Conservation (phyloP, 2,797 vertebrate species). For the Phrynocephalus vlangalii region DNA sequence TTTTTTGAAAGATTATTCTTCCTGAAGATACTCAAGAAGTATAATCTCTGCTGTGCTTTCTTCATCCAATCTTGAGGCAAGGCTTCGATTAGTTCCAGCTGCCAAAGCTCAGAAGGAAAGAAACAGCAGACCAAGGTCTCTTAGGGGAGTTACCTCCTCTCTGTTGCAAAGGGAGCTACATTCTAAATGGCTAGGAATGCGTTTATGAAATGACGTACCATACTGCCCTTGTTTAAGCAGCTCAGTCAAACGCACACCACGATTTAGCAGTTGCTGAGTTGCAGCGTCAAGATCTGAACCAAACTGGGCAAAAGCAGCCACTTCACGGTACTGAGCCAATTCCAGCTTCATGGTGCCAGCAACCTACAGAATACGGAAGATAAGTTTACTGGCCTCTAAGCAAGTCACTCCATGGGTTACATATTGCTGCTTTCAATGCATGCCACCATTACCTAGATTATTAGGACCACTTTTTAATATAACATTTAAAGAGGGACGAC, state of each 20-base stretch:
- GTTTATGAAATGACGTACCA: slow-evolving; percentile 61
- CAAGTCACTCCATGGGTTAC: background rate
- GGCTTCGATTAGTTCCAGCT: background rate
- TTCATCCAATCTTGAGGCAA: background rate
- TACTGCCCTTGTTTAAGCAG: slow-evolving; percentile 98
- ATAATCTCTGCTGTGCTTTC: too few relatives aligned
- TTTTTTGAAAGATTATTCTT: too few relatives aligned
- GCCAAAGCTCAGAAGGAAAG: too few relatives aligned
- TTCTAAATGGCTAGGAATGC: background rate
- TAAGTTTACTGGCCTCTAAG: background rate
- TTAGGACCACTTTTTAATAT: background rate
- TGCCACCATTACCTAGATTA: background rate
- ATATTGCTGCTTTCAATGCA: background rate
- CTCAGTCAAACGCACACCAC: slow-evolving; percentile 97
- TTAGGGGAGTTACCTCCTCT: background rate
- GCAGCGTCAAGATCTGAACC: slow-evolving; percentile 98
- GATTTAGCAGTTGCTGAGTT: slow-evolving; percentile 95
- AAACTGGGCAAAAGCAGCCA: slow-evolving; percentile 96
- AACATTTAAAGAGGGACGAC: too few relatives aligned
- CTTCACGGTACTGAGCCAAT: slow-evolving; percentile 96
- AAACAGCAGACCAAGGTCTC: too few relatives aligned
- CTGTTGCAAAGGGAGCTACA: too few relatives aligned
- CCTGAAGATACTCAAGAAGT: too few relatives aligned
- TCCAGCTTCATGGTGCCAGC: slow-evolving; percentile 99
- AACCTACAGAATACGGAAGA: slow-evolving; percentile 78